A percentile compares a stretch with the other conserved stretches of the same genome.
Conservation (phyloP, 2,888 invertebrate genomes). For the Caenorhabditis sp. region DNA sequence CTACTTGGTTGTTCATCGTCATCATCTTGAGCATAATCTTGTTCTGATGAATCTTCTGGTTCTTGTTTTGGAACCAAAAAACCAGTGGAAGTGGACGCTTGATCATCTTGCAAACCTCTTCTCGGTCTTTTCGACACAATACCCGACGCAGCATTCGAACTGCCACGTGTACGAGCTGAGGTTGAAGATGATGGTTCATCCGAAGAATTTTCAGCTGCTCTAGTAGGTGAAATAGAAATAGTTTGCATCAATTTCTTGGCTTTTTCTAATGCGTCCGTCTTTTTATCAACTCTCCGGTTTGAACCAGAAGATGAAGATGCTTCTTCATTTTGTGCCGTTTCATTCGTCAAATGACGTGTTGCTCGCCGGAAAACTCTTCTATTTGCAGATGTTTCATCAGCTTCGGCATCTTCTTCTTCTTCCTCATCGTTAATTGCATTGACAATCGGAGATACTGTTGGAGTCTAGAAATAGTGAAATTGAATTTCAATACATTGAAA, state of each 20-base stretch:
- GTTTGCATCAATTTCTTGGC: conserved; percentile 2
- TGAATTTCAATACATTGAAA: not conserved
- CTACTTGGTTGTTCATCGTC: too few species aligned
- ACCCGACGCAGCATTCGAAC: too few species aligned
- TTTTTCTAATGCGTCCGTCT: not conserved
- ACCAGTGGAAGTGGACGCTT: too few species aligned
- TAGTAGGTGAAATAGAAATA: not conserved
- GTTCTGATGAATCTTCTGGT: too few species aligned
- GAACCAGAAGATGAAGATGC: not conserved
- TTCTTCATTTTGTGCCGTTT: not conserved
- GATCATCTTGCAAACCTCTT: too few species aligned
- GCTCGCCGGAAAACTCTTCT: not conserved
- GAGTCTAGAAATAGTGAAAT: not conserved
- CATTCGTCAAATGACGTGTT: not conserved
- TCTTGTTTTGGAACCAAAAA: too few species aligned
- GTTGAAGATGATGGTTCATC: too few species aligned
- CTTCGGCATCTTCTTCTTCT: conserved; percentile 1
- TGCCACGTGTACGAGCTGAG: too few species aligned
- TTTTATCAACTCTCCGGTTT: not conserved
- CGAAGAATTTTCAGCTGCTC: not conserved
- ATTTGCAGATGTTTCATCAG: not conserved
- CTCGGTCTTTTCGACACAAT: too few species aligned
- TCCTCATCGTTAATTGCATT: not conserved
- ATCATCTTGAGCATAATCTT: too few species aligned
- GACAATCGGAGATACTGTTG: not conserved